Base-by-base conservation (phyloP, 2,888 invertebrate species). In the Clepsis dumicolana region DNA sequence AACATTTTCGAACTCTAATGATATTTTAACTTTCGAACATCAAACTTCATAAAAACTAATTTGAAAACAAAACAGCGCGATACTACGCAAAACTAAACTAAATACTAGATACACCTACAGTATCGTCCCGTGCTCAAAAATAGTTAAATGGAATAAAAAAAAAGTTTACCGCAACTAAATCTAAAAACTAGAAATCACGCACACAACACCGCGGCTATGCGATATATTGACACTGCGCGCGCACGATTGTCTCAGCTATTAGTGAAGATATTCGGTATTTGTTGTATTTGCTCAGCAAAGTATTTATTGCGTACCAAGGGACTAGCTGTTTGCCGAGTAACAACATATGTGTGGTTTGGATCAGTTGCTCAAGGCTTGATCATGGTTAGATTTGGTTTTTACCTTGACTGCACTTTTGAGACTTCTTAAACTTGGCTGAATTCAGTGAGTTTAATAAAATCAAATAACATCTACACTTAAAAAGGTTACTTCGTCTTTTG, bases 251-350 rank as follows among this genome's bases (percentile, higher is more conserved):
- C 24, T 48, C 61, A 48, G 67, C 67, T 67, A 56, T 67, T 67
- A 63, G 67, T 62, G 56, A 62, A 54, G 65, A 65, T 65, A 57
- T 50, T 67, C 66, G 62, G 35, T 67, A 56, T 67, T 57, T 65
- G 57, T 65, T 65, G 64, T 65, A 65, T 65, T 67, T 61, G 56
- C 62, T 62, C n/a, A 56, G 61, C 54, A 48, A 60, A 59, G 66
- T 56, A 48, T 62, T 67, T 62, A 57, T 67, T 67, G 67, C 67
- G 67, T 63, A 63, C 65, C 59, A 65, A 65, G 59, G 62, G 67
- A 62, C 60, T 53, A 61, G 59, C 27, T 67, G 56, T 67, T 67
- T 67, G 67, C 38, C 35, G 24, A 63, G 67, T 67, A 67, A 63
- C 62, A 62, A 67, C 67, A 67, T 57, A 67, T 62, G 62, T 63